Conservation (phyloP, 2,888 invertebrate genomes). For the Zygothrica quintamaculata region DNA sequence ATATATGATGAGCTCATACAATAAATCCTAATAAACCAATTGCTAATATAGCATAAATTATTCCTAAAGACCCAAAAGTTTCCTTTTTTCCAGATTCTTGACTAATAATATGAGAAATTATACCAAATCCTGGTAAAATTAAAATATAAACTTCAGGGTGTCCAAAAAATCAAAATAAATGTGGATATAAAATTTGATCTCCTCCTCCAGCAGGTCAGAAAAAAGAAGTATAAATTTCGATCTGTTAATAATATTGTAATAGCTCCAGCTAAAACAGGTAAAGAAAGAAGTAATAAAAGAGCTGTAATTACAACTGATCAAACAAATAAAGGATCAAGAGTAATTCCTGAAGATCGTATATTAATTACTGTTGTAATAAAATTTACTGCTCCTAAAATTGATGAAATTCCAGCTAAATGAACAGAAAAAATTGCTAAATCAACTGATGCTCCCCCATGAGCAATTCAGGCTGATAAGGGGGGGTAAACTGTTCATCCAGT, state of each 20-base stretch:
- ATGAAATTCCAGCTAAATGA: constrained; percentile 90
- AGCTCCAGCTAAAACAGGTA: constrained; percentile 91
- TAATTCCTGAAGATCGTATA: constrained; percentile 87
- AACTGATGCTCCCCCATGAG: constrained; percentile 88
- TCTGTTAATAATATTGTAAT: constrained; percentile 92
- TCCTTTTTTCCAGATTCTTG: constrained; percentile 91
- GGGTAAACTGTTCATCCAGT: constrained; percentile 93
- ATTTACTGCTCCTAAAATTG: constrained; percentile 91
- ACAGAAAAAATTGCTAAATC: constrained; percentile 91
- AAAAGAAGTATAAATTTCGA: constrained; percentile 91
- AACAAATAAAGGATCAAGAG: constrained; percentile 89
- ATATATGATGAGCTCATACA: constrained; percentile 94
- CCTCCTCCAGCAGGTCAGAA: constrained; percentile 93
- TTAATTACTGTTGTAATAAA: constrained; percentile 92
- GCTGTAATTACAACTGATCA: constrained; percentile 90
- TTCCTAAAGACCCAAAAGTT: constrained; percentile 89
- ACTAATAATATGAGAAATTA: constrained; percentile 67
- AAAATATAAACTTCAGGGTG: constrained; percentile 94
- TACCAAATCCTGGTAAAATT: constrained; percentile 49
- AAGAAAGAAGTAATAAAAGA: constrained; percentile 87
- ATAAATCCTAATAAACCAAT: constrained; percentile 93
- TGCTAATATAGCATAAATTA: constrained; percentile 93
- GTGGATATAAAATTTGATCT: constrained; percentile 92
- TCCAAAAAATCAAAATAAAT: constrained; percentile 95
- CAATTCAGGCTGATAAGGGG: constrained; percentile 87